Evolutionary conservation across 1,140 invertebrate genomes (phyloP).

Genomic region (Zelostemma sp.): DNA sequence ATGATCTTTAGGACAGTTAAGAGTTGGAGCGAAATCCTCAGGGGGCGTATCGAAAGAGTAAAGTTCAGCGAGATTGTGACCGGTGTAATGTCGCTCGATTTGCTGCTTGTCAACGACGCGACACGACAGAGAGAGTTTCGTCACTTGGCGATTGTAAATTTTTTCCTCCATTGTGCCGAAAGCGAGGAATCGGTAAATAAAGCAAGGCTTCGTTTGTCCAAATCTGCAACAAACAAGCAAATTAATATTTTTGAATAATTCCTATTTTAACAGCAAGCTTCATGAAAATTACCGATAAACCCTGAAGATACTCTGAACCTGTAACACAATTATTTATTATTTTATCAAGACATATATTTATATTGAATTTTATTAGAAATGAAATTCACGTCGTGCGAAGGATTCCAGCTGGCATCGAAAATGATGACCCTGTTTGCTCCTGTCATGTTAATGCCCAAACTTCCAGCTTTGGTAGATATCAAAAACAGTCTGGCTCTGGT

Average conservation of each 20-base stretch:
- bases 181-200: too few relatives aligned
- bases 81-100: slow-evolving; percentile 94
- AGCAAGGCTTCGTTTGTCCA: slow-evolving; percentile 91
- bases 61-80: slow-evolving; percentile 88
- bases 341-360: too few relatives aligned
- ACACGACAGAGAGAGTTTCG: slow-evolving; percentile 93
- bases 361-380: too few relatives aligned
- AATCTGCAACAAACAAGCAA: slow-evolving; percentile 75
- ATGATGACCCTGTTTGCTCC: slow-evolving; percentile 97
- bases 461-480: too few relatives aligned
- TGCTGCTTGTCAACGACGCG: slow-evolving; percentile 98
- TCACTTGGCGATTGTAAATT: slow-evolving; percentile 96
- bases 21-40: slow-evolving; percentile 65
- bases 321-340: too few relatives aligned
- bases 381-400: slow-evolving; percentile 94
- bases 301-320: slow-evolving; percentile 98
- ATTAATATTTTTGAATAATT: too few relatives aligned
- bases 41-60: slow-evolving; percentile 79
- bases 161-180: too few relatives aligned
- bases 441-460: too few relatives aligned
- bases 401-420: too few relatives aligned
- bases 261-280: background rate
- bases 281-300: slow-evolving; percentile 90
- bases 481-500: too few relatives aligned
- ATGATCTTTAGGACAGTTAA: slow-evolving; percentile 82